Evolutionary conservation across 2,888 invertebrate genomes (phyloP), one percentile per base, ranked within the genome.

Genomic region (Antheraea assamensis): DNA sequence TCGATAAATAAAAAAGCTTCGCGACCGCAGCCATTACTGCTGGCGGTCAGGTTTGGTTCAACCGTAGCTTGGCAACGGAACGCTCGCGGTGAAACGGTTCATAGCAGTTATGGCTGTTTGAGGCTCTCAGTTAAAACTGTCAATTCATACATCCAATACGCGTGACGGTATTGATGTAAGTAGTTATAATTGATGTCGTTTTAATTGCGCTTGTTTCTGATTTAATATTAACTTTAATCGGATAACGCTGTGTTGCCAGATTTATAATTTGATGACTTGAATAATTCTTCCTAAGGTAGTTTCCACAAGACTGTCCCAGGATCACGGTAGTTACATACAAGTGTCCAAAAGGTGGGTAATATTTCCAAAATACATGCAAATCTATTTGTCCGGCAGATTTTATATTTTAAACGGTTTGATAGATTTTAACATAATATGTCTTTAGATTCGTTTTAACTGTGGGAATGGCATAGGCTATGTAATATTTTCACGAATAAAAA

Each of bases 21-120:
- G 61, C 21, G 35, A 68, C 68, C 35, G 35, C 66, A 66, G 66
- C 68, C 35, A 68, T 68, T 35, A 68, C 17, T 27, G 30, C 5
- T 64, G 27, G 30, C 30, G 61, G 30, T 64, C 68, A 68, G 68
- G 68, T 68, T 68, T 68, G 66, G 30, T 66, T 66, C 31, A 30
- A 31, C 27, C 68, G 68, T 68, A 35, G 68, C 68, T 68, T 68
- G n/a, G 68, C 68, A 68, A 68, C 68, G 68, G 15, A 64, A 64
- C 5, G 5, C 30, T 15, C 30, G 61, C 27, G 13, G 15, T 4
- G 0, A 64, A 64, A 64, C 61, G 61, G 61, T 64, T 64, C 61
- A 4, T 64, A 30, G 27, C 30, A 64, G 61, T 30, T 30, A 64
- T 30, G 30, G 30, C 61, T 17, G 17, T 17, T 21, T 7, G 27